Percentiles rank a stretch among this genome's conserved stretches.
Evolutionary conservation across 2,888 invertebrate species (phyloP).

Genomic region (Trichogramma evanescens): DNA sequence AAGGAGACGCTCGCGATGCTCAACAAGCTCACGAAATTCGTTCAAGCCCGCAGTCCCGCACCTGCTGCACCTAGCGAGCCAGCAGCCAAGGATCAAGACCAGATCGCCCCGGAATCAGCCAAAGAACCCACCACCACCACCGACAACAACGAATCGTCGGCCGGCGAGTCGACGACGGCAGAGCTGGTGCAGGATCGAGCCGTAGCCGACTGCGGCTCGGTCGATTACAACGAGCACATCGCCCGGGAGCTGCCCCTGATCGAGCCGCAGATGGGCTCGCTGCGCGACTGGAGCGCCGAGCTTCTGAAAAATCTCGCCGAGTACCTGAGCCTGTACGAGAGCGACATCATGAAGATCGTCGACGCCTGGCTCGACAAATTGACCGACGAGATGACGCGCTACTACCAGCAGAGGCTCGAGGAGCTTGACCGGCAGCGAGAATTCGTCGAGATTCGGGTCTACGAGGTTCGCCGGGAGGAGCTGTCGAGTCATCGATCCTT

Average conservation of each 20-base stretch:
- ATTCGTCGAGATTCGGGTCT: conserved; percentile 15
- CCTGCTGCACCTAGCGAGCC: not conserved
- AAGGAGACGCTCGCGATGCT: conserved; percentile 14
- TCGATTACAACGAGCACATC: too few species aligned
- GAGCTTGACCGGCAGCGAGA: conserved; percentile 13
- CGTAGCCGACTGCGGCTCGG: too few species aligned
- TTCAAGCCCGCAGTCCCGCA: conserved; percentile 8
- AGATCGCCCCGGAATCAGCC: too few species aligned
- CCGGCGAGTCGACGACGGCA: too few species aligned
- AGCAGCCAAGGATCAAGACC: not conserved
- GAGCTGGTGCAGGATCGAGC: too few species aligned
- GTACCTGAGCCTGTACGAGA: conserved; percentile 15
- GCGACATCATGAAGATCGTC: conserved; percentile 11
- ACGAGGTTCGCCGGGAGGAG: conserved; percentile 22
- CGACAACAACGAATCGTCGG: too few species aligned
- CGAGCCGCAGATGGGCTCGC: too few species aligned
- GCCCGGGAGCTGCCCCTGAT: too few species aligned
- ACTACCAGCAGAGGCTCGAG: conserved; percentile 17
- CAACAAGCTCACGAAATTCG: conserved; percentile 20
- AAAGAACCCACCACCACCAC: too few species aligned
- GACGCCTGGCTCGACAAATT: conserved; percentile 20
- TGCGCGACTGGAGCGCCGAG: too few species aligned
- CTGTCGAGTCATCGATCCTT: conserved; percentile 18
- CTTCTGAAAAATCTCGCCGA: conserved; percentile 18
- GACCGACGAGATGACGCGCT: conserved; percentile 5